Base-by-base conservation (phyloP, 92 coral and sea anemone genomes). In the Palythoa grandis region DNA sequence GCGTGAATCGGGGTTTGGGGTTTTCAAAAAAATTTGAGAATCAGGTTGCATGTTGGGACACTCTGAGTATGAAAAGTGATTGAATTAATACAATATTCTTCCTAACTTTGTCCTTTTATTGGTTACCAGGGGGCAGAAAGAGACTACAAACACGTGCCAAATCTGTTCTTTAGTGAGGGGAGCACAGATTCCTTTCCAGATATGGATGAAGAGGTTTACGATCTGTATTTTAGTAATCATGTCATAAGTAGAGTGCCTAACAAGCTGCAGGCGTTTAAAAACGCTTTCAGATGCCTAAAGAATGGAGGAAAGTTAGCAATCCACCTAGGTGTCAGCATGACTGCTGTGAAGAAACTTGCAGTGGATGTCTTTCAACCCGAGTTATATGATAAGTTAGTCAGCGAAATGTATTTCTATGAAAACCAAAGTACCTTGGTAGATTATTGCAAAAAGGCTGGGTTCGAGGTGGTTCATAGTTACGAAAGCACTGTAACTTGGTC, bases 171-270 rank as follows among this genome's bases (percentile, higher is more conserved):
- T 56, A 43, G 73, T 3, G 72, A 65, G 20, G 84, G 84, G 11
- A 79, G 84, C 71, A 79, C 84, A 1, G 72, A 58, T 39, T 43
- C 19, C 8, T 79, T 79, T 48, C 84, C 84, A 1, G 72, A 65
- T 65, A 79, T 65, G 84, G n/a, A 19, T 79, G 56, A 14, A 38
- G 84, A 68, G 20, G 73, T 79, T 11, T 79, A 79, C 20, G 84
- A 79, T 65, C 60, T 79, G 57, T 79, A 79, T 40, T 79, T 79
- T 66, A 79, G 84, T 43, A 79, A 79, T 12, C 84, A 79, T 14
- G 84, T 79, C n/a, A 79, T 79, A 40, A 72, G 63, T 40, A 79
- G 84, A 63, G 84, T 79, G 8, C 73, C 84, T 5, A 79, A 79
- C 71, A 79, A 79, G 74, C 50, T 79, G 37, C 56, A 79, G 54